Conservation (phyloP, 2,888 invertebrate genomes). For the Xanthia togata region DNA sequence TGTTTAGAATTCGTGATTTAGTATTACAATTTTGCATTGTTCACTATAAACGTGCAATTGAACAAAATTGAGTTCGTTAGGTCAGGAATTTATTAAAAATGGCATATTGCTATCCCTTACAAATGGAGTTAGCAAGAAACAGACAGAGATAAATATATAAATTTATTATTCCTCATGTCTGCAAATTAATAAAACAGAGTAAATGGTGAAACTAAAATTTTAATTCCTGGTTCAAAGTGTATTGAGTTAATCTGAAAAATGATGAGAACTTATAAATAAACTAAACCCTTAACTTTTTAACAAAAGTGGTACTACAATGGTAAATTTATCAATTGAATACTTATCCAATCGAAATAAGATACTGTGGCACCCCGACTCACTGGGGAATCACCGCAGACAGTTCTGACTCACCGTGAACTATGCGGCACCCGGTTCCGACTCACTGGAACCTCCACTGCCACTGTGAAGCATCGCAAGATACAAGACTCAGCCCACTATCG, state of each 20-base stretch:
- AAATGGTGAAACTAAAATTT: background rate
- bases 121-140: background rate
- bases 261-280: background rate
- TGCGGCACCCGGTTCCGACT: too few species aligned
- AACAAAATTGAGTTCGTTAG: background rate
- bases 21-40: background rate
- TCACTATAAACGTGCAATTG: background rate
- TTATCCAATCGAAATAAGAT: too few species aligned
- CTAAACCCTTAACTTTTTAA: background rate
- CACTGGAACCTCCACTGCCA: too few species aligned
- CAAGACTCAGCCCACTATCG: too few species aligned
- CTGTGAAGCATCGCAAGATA: too few species aligned
- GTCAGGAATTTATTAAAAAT: background rate
- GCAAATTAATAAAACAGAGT: background rate
- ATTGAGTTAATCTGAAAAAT: background rate
- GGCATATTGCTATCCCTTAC: background rate
- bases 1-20: background rate
- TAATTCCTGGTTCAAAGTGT: background rate
- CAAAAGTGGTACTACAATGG: background rate
- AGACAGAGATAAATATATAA: background rate
- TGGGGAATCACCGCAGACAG: too few species aligned
- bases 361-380: too few species aligned
- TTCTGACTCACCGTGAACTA: too few species aligned
- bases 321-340: too few species aligned
- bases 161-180: background rate